phyloP scores from a whole-genome alignment of 2,797 vertebrate genomes.

The Pantherophis alleghaniensis region DNA sequence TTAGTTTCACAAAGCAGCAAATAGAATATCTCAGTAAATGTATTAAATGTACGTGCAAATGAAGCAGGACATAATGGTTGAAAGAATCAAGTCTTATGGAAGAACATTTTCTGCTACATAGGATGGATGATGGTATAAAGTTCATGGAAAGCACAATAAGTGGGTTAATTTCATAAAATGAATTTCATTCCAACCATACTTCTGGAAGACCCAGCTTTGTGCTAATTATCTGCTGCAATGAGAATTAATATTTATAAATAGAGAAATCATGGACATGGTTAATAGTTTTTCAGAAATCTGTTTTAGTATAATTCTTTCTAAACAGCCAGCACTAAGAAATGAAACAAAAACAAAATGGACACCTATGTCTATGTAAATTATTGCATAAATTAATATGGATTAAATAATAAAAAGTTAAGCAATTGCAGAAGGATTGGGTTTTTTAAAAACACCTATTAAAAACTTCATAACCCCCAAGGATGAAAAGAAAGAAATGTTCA shows the following conservation, averaged over 20 bases:
- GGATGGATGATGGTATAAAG: conserved; percentile 53
- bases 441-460: conserved; percentile 61
- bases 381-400: conserved; percentile 63
- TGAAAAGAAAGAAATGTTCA: conserved; percentile 43
- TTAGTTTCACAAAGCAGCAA: neutral
- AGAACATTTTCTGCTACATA: conserved; percentile 33
- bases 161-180: conserved; percentile 57
- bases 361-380: conserved; percentile 53
- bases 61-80: conserved; percentile 53
- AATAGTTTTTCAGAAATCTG: conserved; percentile 40
- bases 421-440: conserved; percentile 47
- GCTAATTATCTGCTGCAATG: conserved; percentile 61
- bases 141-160: conserved; percentile 29
- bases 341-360: conserved; percentile 49
- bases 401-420: conserved; percentile 59
- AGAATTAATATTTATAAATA: conserved; percentile 64
- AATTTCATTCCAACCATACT: conserved; percentile 42
- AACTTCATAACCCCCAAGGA: conserved; percentile 41
- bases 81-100: conserved; percentile 68
- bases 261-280: conserved; percentile 43
- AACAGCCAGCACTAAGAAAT: neutral
- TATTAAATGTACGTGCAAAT: neutral
- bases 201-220: conserved; percentile 52
- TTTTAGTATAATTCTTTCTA: conserved; percentile 18
- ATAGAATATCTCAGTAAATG: conserved; percentile 10